A percentile compares a stretch with the other conserved stretches of the same genome.
These are phyloP conservation scores for Drosophila bocki DNA, from an alignment of 1,140 invertebrate species.

Conservation along the genomic window DNA sequence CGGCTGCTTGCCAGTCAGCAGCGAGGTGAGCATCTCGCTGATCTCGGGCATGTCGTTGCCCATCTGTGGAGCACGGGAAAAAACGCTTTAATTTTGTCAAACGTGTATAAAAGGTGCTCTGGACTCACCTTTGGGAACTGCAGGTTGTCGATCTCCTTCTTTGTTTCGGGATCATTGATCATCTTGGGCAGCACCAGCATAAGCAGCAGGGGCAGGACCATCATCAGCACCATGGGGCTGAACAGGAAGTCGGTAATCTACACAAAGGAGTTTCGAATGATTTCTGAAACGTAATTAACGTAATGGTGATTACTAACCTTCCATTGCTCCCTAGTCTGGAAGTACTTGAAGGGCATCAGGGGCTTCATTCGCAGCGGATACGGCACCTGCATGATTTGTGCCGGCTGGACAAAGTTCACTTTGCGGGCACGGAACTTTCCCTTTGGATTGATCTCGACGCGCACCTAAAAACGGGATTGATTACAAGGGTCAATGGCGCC, in stretches of 20 bases:
- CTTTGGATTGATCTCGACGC: slow-evolving; percentile 98
- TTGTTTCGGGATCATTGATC: slow-evolving; percentile 98
- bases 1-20: slow-evolving; percentile 88
- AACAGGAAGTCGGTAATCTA: slow-evolving; percentile 96
- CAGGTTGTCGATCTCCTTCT: slow-evolving; percentile 96
- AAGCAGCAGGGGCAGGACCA: slow-evolving; percentile 95
- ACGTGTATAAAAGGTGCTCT: too few relatives aligned
- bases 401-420: slow-evolving; percentile 97
- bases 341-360: slow-evolving; percentile 93
- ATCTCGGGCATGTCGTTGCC: slow-evolving; percentile 95
- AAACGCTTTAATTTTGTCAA: not conserved
- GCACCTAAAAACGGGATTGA: slow-evolving; percentile 53
- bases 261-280: too few relatives aligned
- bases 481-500: not conserved
- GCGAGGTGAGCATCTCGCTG: slow-evolving; percentile 94
- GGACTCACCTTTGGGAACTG: slow-evolving; percentile 75
- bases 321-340: slow-evolving; percentile 97
- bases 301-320: slow-evolving; percentile 84
- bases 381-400: slow-evolving; percentile 93
- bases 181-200: slow-evolving; percentile 98
- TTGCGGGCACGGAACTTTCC: slow-evolving; percentile 98
- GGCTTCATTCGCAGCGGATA: slow-evolving; percentile 97
- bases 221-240: slow-evolving; percentile 99
- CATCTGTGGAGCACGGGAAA: slow-evolving; percentile 85
- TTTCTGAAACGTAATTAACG: not conserved